Conservation (phyloP, 2,113 vertebrate genomes). For the Riparia riparia region DNA sequence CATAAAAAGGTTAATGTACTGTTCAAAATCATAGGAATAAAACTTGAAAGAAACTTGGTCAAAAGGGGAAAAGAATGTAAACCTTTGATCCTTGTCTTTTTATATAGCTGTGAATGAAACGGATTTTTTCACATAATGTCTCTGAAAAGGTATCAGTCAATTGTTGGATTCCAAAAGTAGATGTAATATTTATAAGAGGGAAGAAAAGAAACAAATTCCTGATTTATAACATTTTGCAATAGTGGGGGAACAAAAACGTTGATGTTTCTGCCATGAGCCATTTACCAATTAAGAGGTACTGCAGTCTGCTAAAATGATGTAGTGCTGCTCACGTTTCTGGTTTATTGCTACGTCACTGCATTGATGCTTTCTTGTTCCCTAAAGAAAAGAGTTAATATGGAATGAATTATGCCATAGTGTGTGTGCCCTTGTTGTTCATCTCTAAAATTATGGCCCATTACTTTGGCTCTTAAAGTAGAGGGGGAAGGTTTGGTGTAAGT, state of each 20-base stretch:
- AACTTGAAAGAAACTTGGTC: no score
- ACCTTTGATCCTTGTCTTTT: neutral
- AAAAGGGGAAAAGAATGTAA: neutral
- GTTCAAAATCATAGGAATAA: neutral
- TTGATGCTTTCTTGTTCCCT: neutral
- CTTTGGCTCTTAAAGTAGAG: neutral
- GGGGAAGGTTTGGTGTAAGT: neutral
- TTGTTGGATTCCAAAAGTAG: neutral
- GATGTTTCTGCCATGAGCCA: neutral
- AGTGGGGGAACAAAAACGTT: neutral
- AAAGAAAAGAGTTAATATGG: neutral
- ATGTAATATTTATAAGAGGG: neutral
- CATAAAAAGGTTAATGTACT: neutral
- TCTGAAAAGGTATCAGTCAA: neutral
- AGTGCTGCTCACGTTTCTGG: neutral
- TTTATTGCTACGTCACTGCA: neutral
- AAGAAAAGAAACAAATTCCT: neutral
- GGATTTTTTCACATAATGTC: neutral
- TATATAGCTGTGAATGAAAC: neutral
- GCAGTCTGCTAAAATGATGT: neutral
- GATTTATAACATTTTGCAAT: neutral
- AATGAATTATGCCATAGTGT: neutral
- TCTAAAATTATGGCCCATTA: neutral
- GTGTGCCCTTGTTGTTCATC: neutral
- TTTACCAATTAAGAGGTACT: neutral